phyloP scores from a whole-genome alignment of 2,113 vertebrate species.

The Nothoprocta perdicaria region DNA sequence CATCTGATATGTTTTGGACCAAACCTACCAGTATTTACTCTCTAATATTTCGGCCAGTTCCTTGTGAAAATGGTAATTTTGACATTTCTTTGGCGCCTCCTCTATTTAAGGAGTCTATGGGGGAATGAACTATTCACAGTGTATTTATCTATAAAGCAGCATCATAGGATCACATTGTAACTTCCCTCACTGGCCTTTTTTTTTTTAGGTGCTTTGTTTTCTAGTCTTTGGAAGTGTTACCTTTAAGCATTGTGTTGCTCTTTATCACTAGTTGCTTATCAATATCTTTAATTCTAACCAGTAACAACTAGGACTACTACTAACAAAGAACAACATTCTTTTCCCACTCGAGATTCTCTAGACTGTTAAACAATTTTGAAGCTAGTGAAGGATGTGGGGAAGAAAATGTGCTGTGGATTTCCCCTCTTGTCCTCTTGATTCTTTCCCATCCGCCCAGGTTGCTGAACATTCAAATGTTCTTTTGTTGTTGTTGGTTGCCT shows the following conservation, averaged over 20 bases:
- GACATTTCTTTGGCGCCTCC: background rate
- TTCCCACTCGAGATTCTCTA: background rate
- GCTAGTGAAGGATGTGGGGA: background rate
- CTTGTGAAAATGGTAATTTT: background rate
- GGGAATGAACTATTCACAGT: accelerated
- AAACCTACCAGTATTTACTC: background rate
- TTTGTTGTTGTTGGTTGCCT: no score
- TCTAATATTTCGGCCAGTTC: background rate
- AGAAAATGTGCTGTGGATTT: background rate
- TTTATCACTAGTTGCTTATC: background rate
- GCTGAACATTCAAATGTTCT: background rate
- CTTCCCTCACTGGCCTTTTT: background rate
- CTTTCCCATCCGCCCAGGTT: no score
- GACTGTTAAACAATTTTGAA: background rate
- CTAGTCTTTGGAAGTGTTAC: background rate
- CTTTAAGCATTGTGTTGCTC: background rate
- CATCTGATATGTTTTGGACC: background rate
- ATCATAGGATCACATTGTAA: background rate
- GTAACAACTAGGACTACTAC: background rate
- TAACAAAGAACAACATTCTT: accelerated
- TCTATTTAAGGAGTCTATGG: background rate
- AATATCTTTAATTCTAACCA: no score
- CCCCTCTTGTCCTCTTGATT: background rate
- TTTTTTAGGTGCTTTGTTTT: background rate
- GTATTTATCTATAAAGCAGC: background rate